phyloP scores from a whole-genome alignment of 2,888 invertebrate genomes.

The Rotaria sp. region DNA sequence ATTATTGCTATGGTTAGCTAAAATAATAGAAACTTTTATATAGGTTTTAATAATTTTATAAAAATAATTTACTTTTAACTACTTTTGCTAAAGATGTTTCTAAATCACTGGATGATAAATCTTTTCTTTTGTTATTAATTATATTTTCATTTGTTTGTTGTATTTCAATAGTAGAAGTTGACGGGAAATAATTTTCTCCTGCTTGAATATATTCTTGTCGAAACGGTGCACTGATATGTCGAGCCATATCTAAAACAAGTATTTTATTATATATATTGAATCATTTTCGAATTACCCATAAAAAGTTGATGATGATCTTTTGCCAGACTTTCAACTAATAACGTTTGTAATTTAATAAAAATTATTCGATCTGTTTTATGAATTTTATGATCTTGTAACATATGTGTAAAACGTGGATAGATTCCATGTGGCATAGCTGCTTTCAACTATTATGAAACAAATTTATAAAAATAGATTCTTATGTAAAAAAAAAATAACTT shows the following conservation, averaged over 20 bases:
- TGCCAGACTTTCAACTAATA: background rate
- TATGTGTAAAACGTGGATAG: conserved; percentile 3
- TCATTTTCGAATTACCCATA: background rate
- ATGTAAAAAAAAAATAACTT: background rate
- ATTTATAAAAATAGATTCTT: background rate
- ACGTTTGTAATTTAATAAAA: background rate
- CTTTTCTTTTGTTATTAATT: background rate
- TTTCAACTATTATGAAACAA: background rate
- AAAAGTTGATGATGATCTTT: background rate
- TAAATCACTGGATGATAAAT: background rate
- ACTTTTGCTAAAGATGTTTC: background rate
- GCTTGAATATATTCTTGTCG: conserved; percentile 10
- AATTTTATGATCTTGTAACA: conserved; percentile 10
- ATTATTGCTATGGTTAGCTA: background rate
- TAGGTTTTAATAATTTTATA: too few relatives aligned
- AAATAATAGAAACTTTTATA: background rate
- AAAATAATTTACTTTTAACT: background rate
- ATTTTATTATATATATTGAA: background rate
- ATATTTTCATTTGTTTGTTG: background rate
- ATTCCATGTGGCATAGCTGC: background rate
- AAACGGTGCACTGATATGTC: background rate
- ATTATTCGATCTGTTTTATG: background rate
- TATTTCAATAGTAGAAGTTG: background rate
- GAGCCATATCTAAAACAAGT: background rate
- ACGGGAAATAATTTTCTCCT: background rate